These are phyloP conservation scores for Muschampia plurimacula DNA, from an alignment of 2,888 invertebrate species.

Conservation along the genomic window DNA sequence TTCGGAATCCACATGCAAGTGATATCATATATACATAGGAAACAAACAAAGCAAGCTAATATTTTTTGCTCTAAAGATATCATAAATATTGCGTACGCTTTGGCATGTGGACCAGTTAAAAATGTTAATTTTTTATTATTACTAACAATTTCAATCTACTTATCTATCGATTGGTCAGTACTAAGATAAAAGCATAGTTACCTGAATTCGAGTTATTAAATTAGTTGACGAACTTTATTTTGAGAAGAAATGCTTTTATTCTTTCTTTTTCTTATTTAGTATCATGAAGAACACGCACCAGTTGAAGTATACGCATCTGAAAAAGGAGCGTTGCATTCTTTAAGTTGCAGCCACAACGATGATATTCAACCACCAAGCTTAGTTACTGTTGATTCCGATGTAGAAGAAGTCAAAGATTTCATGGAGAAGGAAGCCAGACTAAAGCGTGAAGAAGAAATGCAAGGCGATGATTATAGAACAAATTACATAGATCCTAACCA, in stretches of 20 bases:
- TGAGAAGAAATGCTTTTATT: too few relatives aligned
- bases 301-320: conserved; percentile 83
- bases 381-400: conserved; percentile 65
- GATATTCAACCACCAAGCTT: conserved; percentile 61
- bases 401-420: conserved; percentile 72
- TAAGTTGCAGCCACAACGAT: conserved; percentile 74
- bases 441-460: conserved; percentile 74
- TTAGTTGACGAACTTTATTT: too few relatives aligned
- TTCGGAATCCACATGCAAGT: background rate
- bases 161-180: too few relatives aligned
- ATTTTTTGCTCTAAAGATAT: background rate
- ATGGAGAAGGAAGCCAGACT: conserved; percentile 65
- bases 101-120: too few relatives aligned
- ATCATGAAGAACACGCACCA: conserved; percentile 86
- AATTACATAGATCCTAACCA: conserved; percentile 67
- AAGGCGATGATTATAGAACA: conserved; percentile 73
- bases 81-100: background rate
- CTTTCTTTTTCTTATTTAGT: conserved; percentile 64
- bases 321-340: conserved; percentile 77
- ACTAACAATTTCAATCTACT: too few relatives aligned
- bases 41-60: background rate
- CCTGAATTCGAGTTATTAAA: background rate
- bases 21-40: too few relatives aligned
- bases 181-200: too few relatives aligned
- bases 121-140: too few relatives aligned